Percentiles rank a stretch among this genome's conserved stretches.
These are phyloP conservation scores for Anagyrus pseudococci DNA, from an alignment of 2,888 invertebrate genomes.

Conservation along the genomic window DNA sequence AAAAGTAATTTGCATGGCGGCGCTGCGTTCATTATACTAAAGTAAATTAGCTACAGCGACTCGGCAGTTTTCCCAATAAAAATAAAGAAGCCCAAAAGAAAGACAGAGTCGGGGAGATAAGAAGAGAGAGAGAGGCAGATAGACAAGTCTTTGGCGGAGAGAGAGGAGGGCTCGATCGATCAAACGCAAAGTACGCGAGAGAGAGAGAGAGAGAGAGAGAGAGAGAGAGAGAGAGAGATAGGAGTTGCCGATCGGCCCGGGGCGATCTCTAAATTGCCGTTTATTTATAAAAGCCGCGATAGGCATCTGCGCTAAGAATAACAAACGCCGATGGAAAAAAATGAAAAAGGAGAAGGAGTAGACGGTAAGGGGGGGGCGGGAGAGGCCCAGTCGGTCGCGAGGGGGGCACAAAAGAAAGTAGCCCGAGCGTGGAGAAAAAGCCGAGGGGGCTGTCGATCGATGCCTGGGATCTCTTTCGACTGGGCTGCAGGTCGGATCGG, in stretches of 20 bases:
- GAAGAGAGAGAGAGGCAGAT: no score
- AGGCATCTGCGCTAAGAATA: not conserved
- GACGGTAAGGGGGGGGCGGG: not conserved
- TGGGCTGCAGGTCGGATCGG: slow-evolving; percentile 30
- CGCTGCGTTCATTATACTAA: no score
- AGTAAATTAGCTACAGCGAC: no score
- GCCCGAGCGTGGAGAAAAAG: slow-evolving; percentile 20
- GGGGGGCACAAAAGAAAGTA: slow-evolving; percentile 10
- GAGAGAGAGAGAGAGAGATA: not conserved
- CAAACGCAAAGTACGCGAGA: not conserved
- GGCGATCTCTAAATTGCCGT: not conserved
- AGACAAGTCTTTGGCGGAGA: no score
- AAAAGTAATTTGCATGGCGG: no score
- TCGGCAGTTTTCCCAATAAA: no score
- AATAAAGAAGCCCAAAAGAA: no score
- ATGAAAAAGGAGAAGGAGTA: no score
- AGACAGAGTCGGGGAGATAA: no score
- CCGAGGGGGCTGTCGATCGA: slow-evolving; percentile 9
- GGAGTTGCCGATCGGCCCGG: no score
- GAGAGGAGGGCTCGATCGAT: no score
- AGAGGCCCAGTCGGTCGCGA: not conserved
- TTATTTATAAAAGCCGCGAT: not conserved
- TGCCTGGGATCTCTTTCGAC: slow-evolving; percentile 14
- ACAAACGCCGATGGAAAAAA: not conserved
- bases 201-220: not conserved